These are phyloP conservation scores for Pelochelys cantorii DNA, from an alignment of 2,797 vertebrate genomes.

Conservation along the genomic window DNA sequence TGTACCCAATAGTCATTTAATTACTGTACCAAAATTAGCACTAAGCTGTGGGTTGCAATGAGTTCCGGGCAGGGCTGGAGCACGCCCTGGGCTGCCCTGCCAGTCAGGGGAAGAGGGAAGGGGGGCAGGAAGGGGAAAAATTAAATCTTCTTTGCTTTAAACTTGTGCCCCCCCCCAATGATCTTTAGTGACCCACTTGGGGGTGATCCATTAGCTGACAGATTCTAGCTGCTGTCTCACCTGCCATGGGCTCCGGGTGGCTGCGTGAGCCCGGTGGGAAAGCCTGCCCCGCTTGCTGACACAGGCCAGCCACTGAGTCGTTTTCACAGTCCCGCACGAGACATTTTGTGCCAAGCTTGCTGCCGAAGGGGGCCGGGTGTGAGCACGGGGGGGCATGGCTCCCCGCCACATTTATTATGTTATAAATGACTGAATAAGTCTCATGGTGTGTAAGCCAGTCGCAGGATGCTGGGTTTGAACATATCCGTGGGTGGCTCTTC, in stretches of 20 bases:
- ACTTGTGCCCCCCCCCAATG: not conserved
- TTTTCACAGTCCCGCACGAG: too few relatives aligned
- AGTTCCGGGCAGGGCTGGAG: too few relatives aligned
- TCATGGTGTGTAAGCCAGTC: not conserved
- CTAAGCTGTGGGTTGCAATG: too few relatives aligned
- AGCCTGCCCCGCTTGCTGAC: not conserved
- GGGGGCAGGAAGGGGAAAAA: rapidly evolving
- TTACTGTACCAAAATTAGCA: too few relatives aligned
- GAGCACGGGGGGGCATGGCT: too few relatives aligned
- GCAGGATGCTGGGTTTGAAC: not conserved
- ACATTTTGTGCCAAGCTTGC: too few relatives aligned
- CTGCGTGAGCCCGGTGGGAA: not conserved
- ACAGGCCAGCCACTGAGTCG: too few relatives aligned
- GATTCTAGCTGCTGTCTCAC: not conserved
- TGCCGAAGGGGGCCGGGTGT: too few relatives aligned
- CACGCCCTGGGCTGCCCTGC: too few relatives aligned
- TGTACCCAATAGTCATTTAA: too few relatives aligned
- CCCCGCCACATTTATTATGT: not conserved
- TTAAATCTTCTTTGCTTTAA: not conserved
- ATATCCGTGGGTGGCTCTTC: not conserved
- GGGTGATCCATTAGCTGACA: not conserved
- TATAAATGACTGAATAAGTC: not conserved
- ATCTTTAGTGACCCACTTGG: not conserved
- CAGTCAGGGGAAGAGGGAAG: not conserved
- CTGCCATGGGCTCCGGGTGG: not conserved